These are phyloP conservation scores for Malacosoma neustria DNA, from an alignment of 2,888 invertebrate genomes.

Conservation along the genomic window DNA sequence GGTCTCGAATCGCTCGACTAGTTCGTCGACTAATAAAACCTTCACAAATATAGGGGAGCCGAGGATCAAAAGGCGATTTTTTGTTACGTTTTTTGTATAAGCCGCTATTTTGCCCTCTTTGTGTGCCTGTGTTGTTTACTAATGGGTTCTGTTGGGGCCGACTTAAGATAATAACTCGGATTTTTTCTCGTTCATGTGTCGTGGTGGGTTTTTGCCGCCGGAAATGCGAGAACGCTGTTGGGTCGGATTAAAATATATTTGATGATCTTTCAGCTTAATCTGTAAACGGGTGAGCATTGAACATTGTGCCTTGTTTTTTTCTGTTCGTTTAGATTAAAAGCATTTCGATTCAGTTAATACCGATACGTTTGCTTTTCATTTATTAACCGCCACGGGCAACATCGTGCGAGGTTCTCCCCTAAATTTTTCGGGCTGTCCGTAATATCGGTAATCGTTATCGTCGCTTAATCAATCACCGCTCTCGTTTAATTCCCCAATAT, in stretches of 20 bases:
- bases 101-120: slow-evolving; percentile 69
- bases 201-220: slow-evolving; percentile 60
- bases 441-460: slow-evolving; percentile 61
- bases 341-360: slow-evolving; percentile 41
- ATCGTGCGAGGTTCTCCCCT: slow-evolving; percentile 22
- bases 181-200: slow-evolving; percentile 70
- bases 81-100: slow-evolving; percentile 64
- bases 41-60: slow-evolving; percentile 59
- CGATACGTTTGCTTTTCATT: slow-evolving; percentile 20
- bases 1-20: slow-evolving; percentile 45
- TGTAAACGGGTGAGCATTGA: slow-evolving; percentile 35
- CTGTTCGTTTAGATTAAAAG: slow-evolving; percentile 30
- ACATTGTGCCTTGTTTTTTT: slow-evolving; percentile 33
- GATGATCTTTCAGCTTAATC: slow-evolving; percentile 66
- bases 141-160: slow-evolving; percentile 73
- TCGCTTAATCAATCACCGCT: slow-evolving; percentile 64
- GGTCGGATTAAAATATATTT: slow-evolving; percentile 67
- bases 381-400: neutral
- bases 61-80: slow-evolving; percentile 69
- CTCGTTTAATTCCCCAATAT: slow-evolving; percentile 69
- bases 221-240: slow-evolving; percentile 66
- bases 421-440: slow-evolving; percentile 42
- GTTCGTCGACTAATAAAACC: slow-evolving; percentile 65
- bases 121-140: slow-evolving; percentile 72
- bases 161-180: slow-evolving; percentile 72